Conservation (phyloP, 2,797 vertebrate genomes). For the Leptoclinus maculatus region DNA sequence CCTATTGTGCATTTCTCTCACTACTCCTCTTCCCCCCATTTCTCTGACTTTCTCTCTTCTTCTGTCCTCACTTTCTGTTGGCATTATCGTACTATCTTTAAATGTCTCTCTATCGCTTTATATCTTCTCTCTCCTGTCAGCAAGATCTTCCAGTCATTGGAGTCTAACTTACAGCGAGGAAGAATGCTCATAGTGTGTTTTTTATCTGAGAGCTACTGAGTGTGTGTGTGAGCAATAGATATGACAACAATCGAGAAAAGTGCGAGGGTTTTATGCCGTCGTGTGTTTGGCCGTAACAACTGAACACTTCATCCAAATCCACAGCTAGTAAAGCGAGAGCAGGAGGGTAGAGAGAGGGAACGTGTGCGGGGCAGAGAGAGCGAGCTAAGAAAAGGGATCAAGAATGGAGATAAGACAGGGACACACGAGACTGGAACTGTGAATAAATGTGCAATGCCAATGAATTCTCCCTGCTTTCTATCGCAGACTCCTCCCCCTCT, state of each 20-base stretch:
- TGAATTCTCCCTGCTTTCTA: slow-evolving; percentile 10
- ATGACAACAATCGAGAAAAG: slow-evolving; percentile 63
- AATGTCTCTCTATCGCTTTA: slow-evolving; percentile 49
- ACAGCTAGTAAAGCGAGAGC: slow-evolving; percentile 13
- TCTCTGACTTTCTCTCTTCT: slow-evolving; percentile 20
- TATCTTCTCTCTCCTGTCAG: slow-evolving; percentile 53
- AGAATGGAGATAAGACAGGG: slow-evolving; percentile 45
- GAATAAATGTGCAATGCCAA: slow-evolving; percentile 47
- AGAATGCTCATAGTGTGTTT: slow-evolving; percentile 59
- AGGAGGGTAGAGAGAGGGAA: not conserved
- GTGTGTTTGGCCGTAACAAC: slow-evolving; percentile 46
- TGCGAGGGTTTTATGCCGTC: slow-evolving; percentile 30
- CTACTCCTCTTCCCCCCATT: not conserved
- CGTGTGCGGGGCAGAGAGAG: slow-evolving; percentile 30
- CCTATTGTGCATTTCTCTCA: slow-evolving; percentile 32
- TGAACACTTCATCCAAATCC: slow-evolving; percentile 52
- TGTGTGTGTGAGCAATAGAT: slow-evolving; percentile 58
- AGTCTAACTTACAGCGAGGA: slow-evolving; percentile 57
- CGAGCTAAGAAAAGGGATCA: slow-evolving; percentile 53
- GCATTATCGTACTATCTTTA: slow-evolving; percentile 53
- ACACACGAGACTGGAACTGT: slow-evolving; percentile 33
- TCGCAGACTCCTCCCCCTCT: not conserved
- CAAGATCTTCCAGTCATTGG: slow-evolving; percentile 61
- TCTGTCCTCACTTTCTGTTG: slow-evolving; percentile 28
- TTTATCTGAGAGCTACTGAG: slow-evolving; percentile 53